Conservation (phyloP, 2,113 vertebrate species). For the Semnornis frantzii region DNA sequence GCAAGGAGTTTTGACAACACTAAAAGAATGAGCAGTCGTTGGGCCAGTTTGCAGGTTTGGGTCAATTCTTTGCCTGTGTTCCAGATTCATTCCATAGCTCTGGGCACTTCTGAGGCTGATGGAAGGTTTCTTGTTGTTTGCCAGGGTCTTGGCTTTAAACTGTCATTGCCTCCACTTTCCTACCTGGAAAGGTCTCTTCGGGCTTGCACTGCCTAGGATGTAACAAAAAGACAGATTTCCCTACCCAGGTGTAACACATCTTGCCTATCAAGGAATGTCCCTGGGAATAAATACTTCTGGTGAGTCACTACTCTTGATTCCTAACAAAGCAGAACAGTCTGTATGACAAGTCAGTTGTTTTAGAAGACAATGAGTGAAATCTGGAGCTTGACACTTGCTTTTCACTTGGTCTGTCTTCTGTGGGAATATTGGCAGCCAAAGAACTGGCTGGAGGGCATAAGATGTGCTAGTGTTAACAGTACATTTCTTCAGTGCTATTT, state of each 20-base stretch:
- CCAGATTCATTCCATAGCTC: neutral
- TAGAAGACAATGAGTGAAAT: slow-evolving; percentile 28
- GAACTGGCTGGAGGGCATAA: neutral
- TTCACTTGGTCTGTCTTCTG: slow-evolving; percentile 3
- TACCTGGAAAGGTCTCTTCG: neutral
- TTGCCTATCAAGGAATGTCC: neutral
- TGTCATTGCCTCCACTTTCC: neutral
- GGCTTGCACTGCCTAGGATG: neutral
- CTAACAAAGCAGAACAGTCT: slow-evolving; percentile 31
- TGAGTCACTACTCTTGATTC: neutral
- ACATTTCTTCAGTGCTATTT: neutral
- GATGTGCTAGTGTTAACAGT: neutral
- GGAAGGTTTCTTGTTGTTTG: neutral
- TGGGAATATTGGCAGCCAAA: neutral
- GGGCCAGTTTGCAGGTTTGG: neutral
- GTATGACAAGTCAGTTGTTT: slow-evolving; percentile 10
- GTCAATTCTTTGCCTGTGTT: neutral
- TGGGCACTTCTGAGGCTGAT: neutral
- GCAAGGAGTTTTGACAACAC: neutral
- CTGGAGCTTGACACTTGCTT: neutral
- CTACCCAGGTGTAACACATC: neutral
- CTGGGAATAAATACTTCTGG: neutral
- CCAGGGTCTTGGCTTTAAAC: neutral
- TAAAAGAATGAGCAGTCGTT: neutral
- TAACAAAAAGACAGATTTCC: neutral